A percentile compares a stretch with the other conserved stretches of the same genome.
phyloP scores from a whole-genome alignment of 2,888 invertebrate genomes.

The Copidosoma aretas region DNA sequence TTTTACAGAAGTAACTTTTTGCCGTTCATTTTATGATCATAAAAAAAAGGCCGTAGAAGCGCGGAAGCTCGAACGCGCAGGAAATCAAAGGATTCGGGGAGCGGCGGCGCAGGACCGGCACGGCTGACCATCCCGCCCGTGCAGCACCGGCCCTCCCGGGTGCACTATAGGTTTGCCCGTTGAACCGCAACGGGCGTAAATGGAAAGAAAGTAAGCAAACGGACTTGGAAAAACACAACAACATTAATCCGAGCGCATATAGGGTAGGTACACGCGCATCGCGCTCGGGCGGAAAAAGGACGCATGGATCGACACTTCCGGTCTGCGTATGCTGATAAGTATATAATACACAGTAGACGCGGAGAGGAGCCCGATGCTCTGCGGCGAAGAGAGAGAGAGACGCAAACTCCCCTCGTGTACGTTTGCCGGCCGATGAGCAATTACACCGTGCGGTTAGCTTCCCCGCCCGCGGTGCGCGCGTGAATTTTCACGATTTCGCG shows the following conservation, averaged over 20 bases:
- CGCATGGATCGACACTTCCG: neutral
- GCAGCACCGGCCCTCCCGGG: neutral
- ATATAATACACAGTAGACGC: too few species aligned
- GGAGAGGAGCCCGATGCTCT: too few species aligned
- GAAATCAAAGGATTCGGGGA: too few species aligned
- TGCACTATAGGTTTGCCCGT: neutral
- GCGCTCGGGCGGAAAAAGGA: neutral
- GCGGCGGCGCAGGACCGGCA: too few species aligned
- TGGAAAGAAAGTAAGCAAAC: neutral
- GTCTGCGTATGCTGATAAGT: neutral
- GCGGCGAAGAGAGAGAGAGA: neutral
- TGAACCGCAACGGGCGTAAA: neutral
- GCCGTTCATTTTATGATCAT: too few species aligned
- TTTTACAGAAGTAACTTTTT: too few species aligned
- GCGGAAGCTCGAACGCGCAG: too few species aligned
- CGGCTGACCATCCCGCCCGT: too few species aligned
- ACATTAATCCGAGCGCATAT: neutral
- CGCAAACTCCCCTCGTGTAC: neutral
- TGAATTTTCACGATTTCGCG: constrained; percentile 26
- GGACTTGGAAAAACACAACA: neutral
- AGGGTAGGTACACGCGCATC: too few species aligned
- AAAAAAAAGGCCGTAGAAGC: too few species aligned
- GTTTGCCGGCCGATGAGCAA: constrained; percentile 4
- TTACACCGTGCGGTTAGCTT: neutral
- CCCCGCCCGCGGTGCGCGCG: neutral